Evolutionary conservation across 2,797 vertebrate species (phyloP).

Genomic region (Emys orbicularis): DNA sequence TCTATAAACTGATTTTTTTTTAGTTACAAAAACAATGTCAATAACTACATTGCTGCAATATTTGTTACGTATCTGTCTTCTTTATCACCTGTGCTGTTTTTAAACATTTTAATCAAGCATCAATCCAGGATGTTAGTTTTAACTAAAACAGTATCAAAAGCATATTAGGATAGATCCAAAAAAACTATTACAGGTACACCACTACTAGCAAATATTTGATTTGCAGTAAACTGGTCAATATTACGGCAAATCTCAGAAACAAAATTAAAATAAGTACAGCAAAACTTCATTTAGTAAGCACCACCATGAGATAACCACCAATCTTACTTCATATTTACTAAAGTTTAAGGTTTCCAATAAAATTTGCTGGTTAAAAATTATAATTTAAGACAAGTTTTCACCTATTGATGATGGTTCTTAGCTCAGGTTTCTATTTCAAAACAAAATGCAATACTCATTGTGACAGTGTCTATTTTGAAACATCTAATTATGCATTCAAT

Average conservation of each 20-base stretch:
- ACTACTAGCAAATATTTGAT: background rate
- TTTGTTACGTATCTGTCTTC: background rate
- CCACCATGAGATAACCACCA: background rate
- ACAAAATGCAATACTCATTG: background rate
- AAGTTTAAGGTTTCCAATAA: background rate
- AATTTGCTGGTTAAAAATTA: background rate
- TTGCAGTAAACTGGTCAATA: background rate
- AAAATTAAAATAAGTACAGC: background rate
- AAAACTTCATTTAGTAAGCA: background rate
- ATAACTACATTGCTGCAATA: background rate
- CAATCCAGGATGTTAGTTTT: background rate
- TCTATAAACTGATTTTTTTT: background rate
- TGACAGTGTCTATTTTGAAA: background rate
- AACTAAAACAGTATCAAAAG: constrained; percentile 22
- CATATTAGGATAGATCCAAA: background rate
- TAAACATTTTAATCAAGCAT: background rate
- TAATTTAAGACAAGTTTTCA: background rate
- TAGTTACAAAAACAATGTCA: background rate
- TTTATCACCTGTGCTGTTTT: background rate
- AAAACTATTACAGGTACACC: background rate
- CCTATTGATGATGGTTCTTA: background rate
- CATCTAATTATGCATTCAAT: background rate
- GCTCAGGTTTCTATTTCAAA: background rate
- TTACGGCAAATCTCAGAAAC: background rate
- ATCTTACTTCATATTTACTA: background rate